Evolutionary conservation across 2,113 vertebrate species (phyloP).

Genomic region (Patagioenas fasciata): DNA sequence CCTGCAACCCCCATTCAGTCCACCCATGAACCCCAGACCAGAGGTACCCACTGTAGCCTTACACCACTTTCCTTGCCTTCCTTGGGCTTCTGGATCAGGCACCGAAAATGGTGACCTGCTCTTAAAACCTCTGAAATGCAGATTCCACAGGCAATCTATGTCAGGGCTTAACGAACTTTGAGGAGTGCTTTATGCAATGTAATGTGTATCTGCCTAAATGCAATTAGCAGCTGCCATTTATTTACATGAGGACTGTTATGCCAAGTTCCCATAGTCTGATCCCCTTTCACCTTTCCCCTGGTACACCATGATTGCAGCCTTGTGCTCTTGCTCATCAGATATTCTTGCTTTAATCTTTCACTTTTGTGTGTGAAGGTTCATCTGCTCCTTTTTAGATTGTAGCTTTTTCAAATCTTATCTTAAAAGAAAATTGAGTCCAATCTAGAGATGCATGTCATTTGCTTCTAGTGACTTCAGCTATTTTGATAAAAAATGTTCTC

Average conservation of each 20-base stretch:
- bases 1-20: not conserved
- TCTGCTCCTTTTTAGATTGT: not conserved
- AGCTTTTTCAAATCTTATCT: not conserved
- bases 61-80: not conserved
- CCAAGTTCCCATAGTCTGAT: not conserved
- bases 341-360: not conserved
- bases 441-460: not conserved
- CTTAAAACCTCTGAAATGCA: not conserved
- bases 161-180: not conserved
- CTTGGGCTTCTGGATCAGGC: not conserved
- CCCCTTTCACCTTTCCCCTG: not conserved
- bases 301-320: not conserved
- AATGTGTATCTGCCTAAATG: not conserved
- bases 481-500: constrained; percentile 12
- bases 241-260: not conserved
- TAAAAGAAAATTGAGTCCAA: not conserved
- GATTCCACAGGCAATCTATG: not conserved
- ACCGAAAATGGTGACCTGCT: not conserved
- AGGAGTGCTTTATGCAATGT: not conserved
- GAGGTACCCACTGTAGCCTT: not conserved
- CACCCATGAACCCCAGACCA: not conserved
- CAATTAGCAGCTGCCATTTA: not conserved
- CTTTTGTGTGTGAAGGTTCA: not conserved
- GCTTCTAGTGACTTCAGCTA: not conserved
- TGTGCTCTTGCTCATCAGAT: not conserved